Evolutionary conservation across 2,888 invertebrate species (phyloP).

Genomic region (Archips crataeganus): DNA sequence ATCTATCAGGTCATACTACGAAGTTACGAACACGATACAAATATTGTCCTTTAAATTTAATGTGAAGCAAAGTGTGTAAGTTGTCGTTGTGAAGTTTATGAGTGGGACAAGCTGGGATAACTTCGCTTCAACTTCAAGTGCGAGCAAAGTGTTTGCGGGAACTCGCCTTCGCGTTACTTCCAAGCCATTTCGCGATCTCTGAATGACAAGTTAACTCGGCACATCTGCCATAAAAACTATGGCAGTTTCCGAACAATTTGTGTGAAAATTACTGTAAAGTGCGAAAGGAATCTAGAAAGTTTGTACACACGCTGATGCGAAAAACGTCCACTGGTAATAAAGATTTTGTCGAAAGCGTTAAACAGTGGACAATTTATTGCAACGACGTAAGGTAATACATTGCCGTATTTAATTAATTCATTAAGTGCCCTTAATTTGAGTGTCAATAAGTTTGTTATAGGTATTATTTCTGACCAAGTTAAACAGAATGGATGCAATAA

Average conservation of each 20-base stretch:
- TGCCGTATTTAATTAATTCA: background rate
- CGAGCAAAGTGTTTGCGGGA: conserved; percentile 71
- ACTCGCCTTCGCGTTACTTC: conserved; percentile 73
- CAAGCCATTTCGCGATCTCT: conserved; percentile 74
- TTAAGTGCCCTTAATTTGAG: background rate
- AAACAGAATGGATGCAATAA: background rate
- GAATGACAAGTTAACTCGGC: conserved; percentile 69
- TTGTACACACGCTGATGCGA: background rate
- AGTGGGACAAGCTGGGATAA: conserved; percentile 66
- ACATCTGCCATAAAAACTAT: conserved; percentile 54
- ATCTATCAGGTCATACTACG: background rate
- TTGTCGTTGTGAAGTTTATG: conserved; percentile 72
- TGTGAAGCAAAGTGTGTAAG: conserved; percentile 71
- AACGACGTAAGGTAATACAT: background rate
- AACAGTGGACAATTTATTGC: background rate
- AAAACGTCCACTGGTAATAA: background rate
- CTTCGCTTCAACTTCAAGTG: conserved; percentile 71
- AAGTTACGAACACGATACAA: background rate
- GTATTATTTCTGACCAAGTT: no score
- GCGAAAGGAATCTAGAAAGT: background rate
- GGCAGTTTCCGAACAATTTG: conserved; percentile 20
- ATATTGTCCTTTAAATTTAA: conserved; percentile 53
- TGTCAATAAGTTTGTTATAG: background rate
- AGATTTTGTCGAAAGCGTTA: background rate
- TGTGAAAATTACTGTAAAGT: background rate